A percentile compares a stretch with the other conserved stretches of the same genome.
phyloP scores from a whole-genome alignment of 2,113 vertebrate genomes.

The Cromileptes altivelis region DNA sequence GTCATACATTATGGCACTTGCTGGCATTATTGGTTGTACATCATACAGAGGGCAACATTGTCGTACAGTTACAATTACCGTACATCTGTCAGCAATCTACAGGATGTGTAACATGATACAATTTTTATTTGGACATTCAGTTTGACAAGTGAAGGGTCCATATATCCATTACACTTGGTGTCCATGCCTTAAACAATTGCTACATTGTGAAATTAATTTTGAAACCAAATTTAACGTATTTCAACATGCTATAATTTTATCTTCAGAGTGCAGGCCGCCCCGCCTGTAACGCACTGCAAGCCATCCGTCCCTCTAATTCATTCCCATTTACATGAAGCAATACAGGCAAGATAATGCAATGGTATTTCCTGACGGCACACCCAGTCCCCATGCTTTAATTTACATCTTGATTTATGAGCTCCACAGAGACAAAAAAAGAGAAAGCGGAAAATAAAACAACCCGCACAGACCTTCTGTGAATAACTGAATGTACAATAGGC shows the following conservation, averaged over 20 bases:
- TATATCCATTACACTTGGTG: background rate
- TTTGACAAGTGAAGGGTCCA: conserved; percentile 6
- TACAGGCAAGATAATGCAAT: conserved; percentile 15
- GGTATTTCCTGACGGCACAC: conserved; percentile 46
- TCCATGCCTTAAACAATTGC: background rate
- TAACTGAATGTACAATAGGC: conserved; percentile 50
- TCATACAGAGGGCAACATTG: too few species aligned
- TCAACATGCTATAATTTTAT: conserved; percentile 36
- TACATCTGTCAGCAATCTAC: too few species aligned
- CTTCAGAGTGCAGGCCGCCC: background rate
- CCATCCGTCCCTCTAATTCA: conserved; percentile 8
- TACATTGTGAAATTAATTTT: conserved; percentile 21
- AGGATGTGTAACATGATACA: background rate
- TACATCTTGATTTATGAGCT: conserved; percentile 65
- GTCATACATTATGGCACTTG: too few species aligned
- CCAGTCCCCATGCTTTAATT: conserved; percentile 40
- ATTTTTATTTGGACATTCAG: background rate
- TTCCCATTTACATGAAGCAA: conserved; percentile 17
- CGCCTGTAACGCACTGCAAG: conserved; percentile 10
- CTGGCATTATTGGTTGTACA: too few species aligned
- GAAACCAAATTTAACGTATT: conserved; percentile 29
- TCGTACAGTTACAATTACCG: too few species aligned
- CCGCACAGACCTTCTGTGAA: conserved; percentile 14
- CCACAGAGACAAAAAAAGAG: conserved; percentile 13
- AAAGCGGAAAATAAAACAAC: conserved; percentile 13